phyloP scores from a whole-genome alignment of 2,113 vertebrate genomes.

The Crocuta crocuta region DNA sequence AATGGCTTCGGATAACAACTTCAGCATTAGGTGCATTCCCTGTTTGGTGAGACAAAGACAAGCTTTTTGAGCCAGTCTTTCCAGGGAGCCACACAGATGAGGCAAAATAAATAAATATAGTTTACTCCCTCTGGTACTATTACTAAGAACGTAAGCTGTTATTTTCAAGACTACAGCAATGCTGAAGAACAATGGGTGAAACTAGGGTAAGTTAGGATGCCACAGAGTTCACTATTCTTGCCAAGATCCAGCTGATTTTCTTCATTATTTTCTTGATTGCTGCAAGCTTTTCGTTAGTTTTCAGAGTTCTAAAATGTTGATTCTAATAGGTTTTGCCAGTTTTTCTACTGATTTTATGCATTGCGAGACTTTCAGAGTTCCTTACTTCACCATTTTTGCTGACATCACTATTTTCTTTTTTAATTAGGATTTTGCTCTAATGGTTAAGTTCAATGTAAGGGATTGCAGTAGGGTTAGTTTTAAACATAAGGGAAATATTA shows the following conservation, averaged over 20 bases:
- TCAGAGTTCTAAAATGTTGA: neutral
- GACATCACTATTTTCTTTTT: slow-evolving; percentile 34
- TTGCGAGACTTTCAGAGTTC: neutral
- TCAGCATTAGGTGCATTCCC: neutral
- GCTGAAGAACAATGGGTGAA: neutral
- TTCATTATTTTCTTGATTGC: neutral
- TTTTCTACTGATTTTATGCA: neutral
- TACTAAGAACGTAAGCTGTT: neutral
- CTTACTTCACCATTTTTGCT: neutral
- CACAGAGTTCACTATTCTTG: neutral
- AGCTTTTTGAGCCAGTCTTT: neutral
- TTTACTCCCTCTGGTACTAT: neutral
- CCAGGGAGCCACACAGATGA: neutral
- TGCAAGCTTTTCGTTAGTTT: neutral
- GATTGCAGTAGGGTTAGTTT: neutral
- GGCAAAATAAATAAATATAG: neutral
- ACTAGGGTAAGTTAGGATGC: neutral
- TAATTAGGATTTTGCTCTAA: neutral
- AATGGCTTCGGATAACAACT: neutral
- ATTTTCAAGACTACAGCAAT: slow-evolving; percentile 18
- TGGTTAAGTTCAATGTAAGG: slow-evolving; percentile 2
- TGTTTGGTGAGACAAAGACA: neutral
- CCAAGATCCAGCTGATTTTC: neutral
- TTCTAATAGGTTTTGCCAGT: neutral
- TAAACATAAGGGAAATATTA: neutral